Percentiles rank a stretch among this genome's conserved stretches.
Conservation (phyloP, 2,888 invertebrate genomes). For the Podotricha telesiphe region DNA sequence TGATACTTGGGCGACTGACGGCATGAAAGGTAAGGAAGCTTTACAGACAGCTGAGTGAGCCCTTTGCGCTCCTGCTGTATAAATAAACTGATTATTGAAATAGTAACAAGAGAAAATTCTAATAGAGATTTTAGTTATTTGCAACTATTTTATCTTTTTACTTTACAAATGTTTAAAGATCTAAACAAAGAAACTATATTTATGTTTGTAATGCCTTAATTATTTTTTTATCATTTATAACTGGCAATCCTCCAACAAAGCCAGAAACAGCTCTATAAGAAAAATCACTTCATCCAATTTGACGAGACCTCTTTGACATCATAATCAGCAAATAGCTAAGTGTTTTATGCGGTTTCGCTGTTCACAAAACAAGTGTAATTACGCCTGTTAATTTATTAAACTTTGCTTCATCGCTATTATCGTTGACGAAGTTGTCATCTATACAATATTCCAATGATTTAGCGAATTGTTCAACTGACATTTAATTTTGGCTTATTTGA, state of each 20-base stretch:
- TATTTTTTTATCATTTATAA: constrained; percentile 37
- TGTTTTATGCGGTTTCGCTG: constrained; percentile 33
- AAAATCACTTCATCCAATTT: constrained; percentile 59
- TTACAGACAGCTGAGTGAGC: constrained; percentile 24
- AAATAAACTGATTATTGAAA: constrained; percentile 27
- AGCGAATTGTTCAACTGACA: neutral
- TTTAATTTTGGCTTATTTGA: neutral
- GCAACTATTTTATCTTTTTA: neutral
- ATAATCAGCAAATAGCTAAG: constrained; percentile 40
- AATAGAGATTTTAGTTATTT: neutral
- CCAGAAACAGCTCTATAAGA: constrained; percentile 47
- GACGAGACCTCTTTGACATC: constrained; percentile 51
- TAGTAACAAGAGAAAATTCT: constrained; percentile 10
- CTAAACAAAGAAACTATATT: no score
- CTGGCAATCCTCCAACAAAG: constrained; percentile 59
- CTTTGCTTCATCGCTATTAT: constrained; percentile 12
- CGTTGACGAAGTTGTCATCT: constrained; percentile 9
- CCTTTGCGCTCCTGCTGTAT: neutral
- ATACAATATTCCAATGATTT: neutral
- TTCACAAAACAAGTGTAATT: constrained; percentile 30
- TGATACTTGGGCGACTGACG: constrained; percentile 29
- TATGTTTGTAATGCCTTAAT: no score
- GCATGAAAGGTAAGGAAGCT: constrained; percentile 27
- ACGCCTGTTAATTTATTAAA: constrained; percentile 11
- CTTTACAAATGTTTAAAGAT: no score